These are phyloP conservation scores for Porites divaricata DNA, from an alignment of 92 coral and sea anemone species.

Conservation along the genomic window DNA sequence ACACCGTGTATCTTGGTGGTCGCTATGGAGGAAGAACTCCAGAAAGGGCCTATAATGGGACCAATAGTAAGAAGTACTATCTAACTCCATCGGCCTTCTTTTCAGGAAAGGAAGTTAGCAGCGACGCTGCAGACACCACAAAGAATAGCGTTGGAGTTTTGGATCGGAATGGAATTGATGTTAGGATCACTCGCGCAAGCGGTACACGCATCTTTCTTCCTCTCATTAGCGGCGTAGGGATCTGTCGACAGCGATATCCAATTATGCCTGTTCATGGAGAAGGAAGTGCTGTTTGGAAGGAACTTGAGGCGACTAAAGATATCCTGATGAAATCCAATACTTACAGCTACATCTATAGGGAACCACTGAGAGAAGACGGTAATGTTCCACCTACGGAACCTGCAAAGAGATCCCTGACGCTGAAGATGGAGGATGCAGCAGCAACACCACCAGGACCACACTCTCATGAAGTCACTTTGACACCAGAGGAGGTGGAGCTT, in stretches of 20 bases:
- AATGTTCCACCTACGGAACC: slow-evolving; percentile 66
- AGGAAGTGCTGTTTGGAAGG: slow-evolving; percentile 28
- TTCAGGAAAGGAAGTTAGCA: too few relatives aligned
- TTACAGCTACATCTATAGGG: slow-evolving; percentile 61
- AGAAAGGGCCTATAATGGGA: too few relatives aligned
- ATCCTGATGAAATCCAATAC: slow-evolving; percentile 66
- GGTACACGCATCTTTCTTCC: slow-evolving; percentile 36
- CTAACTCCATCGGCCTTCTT: too few relatives aligned
- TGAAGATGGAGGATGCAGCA: slow-evolving; percentile 45
- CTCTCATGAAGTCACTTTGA: slow-evolving; percentile 41
- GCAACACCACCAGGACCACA: slow-evolving; percentile 56
- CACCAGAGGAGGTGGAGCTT: slow-evolving; percentile 44
- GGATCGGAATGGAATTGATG: too few relatives aligned
- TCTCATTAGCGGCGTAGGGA: slow-evolving; percentile 54
- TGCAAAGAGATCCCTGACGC: slow-evolving; percentile 48
- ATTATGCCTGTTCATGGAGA: slow-evolving; percentile 60
- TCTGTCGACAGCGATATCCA: slow-evolving; percentile 53
- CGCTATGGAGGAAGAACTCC: too few relatives aligned
- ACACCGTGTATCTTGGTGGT: too few relatives aligned
- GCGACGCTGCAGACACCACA: too few relatives aligned
- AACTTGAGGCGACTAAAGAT: too few relatives aligned
- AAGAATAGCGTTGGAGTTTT: too few relatives aligned
- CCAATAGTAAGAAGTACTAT: too few relatives aligned
- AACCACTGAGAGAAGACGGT: slow-evolving; percentile 45
- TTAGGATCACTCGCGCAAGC: too few relatives aligned